These are phyloP conservation scores for Chrysolophus pictus DNA, from an alignment of 2,797 vertebrate genomes.

Conservation along the genomic window DNA sequence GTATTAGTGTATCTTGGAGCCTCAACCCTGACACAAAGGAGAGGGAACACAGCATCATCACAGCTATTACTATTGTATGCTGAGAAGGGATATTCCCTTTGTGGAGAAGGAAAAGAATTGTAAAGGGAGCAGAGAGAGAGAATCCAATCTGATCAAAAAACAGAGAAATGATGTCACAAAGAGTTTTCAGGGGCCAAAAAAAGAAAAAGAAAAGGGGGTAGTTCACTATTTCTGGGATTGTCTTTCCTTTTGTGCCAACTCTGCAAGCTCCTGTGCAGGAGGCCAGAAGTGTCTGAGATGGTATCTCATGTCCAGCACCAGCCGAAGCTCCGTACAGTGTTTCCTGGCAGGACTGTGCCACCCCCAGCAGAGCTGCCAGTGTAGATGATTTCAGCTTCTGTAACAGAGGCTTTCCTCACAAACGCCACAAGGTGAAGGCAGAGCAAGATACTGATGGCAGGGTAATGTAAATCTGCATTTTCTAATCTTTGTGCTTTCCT, in stretches of 20 bases:
- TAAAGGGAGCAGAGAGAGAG: neutral
- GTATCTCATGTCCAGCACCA: neutral
- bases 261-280: neutral
- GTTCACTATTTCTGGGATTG: neutral
- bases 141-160: neutral
- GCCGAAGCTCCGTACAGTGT: neutral
- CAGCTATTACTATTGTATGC: neutral
- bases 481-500: neutral
- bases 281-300: neutral
- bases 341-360: neutral
- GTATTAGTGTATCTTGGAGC: neutral
- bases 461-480: neutral
- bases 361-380: neutral
- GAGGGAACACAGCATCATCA: neutral
- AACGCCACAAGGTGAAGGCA: neutral
- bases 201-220: too few species aligned
- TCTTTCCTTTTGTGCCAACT: neutral
- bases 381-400: neutral
- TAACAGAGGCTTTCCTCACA: neutral
- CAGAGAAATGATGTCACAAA: neutral
- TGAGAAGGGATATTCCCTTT: neutral
- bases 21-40: neutral
- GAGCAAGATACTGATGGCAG: neutral
- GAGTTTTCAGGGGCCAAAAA: neutral
- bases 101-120: neutral